Base-by-base conservation (phyloP, 2,113 vertebrate genomes). In the Felis chaus region DNA sequence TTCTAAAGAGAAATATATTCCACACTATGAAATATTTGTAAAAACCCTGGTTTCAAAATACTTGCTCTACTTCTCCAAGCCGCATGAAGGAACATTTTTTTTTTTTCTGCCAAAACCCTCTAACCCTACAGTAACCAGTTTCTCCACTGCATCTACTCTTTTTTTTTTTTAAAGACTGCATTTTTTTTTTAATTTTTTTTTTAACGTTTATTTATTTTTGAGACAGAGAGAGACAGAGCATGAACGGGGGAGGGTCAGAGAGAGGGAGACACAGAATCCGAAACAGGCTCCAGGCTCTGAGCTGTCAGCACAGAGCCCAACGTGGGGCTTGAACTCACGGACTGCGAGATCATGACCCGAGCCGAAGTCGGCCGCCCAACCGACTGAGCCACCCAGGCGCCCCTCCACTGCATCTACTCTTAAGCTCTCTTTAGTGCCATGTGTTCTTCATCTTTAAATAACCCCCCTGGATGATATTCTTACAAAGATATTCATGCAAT, bases 21-120 rank as follows among this genome's bases (percentile, higher is more conserved):
- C 36, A 81, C 16, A 65, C 36, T 53, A 36, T 81, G 66, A 96
- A 76, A 71, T 85, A 68, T 89, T 93, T 89, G 57, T 96, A 31
- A 94, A 94, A 97, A 63, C 16, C 7, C 31, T 93, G 39, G 25
- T 91, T 97, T 97, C 61, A 78, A 93, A 95, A 92, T 76, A 87
- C 79, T 82, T 48, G 36, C 48, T 94, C 92, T 39, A 39, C 27
- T 87, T 97, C 31, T 85, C 55, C 74, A 95, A 95, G 31, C 48
- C 82, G 79, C 48, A 96, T 25, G 21, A 80, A 86, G 71, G 27
- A 89, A 55, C 1, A 13, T 68, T 68, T 86, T 61, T 79, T 39
- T 39, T 88, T 66, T 95, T 81, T 88, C 79, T 71, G 86, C 39
- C 89, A 18, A 65, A 83, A 57, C 11, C 36, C 69, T 74, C 39